These are phyloP conservation scores for Daptonema setosum DNA, from an alignment of 2,888 invertebrate species.

Conservation along the genomic window DNA sequence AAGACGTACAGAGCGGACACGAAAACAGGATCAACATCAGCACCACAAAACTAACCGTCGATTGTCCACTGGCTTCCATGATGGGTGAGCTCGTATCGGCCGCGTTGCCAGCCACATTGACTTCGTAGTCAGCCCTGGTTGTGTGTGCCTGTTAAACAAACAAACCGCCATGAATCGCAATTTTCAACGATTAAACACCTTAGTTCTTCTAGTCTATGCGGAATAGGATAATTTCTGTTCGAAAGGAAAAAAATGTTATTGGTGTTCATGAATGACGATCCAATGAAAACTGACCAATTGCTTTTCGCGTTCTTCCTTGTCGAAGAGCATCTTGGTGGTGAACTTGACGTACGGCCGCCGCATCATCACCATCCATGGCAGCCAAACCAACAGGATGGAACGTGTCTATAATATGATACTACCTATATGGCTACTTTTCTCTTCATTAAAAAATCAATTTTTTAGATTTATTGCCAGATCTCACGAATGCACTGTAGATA, in stretches of 20 bases:
- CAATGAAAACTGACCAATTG: background rate
- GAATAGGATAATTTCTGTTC: too few relatives aligned
- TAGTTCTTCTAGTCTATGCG: too few relatives aligned
- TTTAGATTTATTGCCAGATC: background rate
- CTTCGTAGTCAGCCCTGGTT: background rate
- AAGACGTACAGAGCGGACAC: too few relatives aligned
- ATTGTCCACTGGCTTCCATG: too few relatives aligned
- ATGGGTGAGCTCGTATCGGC: background rate
- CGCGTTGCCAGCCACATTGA: background rate
- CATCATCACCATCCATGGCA: conserved; percentile 25
- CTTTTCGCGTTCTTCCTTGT: background rate
- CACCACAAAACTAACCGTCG: too few relatives aligned
- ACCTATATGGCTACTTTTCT: too few relatives aligned
- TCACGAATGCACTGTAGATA: background rate
- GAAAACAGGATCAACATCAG: too few relatives aligned
- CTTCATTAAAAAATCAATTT: background rate
- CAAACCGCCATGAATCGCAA: too few relatives aligned
- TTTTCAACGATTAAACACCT: too few relatives aligned
- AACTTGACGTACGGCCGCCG: conserved; percentile 20
- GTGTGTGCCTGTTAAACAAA: background rate
- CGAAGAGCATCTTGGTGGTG: background rate
- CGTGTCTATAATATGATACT: conserved; percentile 7
- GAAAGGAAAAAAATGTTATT: too few relatives aligned
- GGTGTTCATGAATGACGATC: too few relatives aligned
- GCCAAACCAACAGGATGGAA: conserved; percentile 22